Base-by-base conservation (phyloP, 2,888 invertebrate species). In the Octonoba sinensis region DNA sequence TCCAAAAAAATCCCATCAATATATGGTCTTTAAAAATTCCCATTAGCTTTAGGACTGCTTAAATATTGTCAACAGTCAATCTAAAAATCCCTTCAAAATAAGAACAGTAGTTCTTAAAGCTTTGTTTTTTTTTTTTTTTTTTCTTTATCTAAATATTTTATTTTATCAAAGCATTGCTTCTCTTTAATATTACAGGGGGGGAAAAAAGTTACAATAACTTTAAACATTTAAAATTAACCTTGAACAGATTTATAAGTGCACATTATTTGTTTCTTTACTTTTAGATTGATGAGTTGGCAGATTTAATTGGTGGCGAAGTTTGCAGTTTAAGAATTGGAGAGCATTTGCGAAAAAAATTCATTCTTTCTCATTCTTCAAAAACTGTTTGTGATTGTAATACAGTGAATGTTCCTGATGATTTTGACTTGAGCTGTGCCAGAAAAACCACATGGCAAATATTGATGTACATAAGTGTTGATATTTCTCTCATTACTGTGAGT, bases 371-470 rank as follows among this genome's bases (percentile, higher is more conserved):
- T 47, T 54, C 62, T 20, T 54, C 54, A 20, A 27, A 69, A 6
- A 64, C 15, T 20, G 49, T 46, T 44, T 49, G 59, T 18, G 22
- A 60, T 22, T 81, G 79, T 49, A 27, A 57, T 44, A 49, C 69
- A 60, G 56, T 56, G 20, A 24, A 20, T 15, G 13, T 56, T 1
- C 44, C 47, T 22, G 20, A 22, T 3, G 15, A 51, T 13, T 46
- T 73, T 13, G 22, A 56, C 57, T 4, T n/a, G 12, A 49, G 16
- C 15, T 73, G 47, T 12, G 22, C 56, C 15, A 20, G 62, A 59
- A 81, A 69, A 69, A 27, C 57, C 49, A 27, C 69, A 12, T 81
- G 73, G 67, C 79, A 81, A 27, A 15, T 74, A 13, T 16, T 81
- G 18, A 46, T 59, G 11, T 81, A 81, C 49, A 54, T 73, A 8